Conservation (phyloP, 1,140 invertebrate species). For the Nomia melanderi region DNA sequence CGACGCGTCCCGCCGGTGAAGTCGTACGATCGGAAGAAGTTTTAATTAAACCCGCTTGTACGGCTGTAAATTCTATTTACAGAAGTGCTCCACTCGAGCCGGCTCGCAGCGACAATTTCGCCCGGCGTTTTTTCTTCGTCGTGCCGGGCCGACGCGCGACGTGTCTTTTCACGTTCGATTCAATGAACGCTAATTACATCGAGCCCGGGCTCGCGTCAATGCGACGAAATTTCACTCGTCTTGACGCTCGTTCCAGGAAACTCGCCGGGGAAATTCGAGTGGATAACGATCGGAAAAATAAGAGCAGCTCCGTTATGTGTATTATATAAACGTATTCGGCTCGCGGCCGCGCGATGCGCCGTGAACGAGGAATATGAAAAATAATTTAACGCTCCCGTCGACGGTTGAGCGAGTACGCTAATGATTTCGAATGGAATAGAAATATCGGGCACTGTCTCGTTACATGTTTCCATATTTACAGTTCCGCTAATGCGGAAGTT, state of each 20-base stretch:
- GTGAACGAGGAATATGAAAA: too few relatives aligned
- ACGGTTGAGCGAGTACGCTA: too few relatives aligned
- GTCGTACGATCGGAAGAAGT: constrained; percentile 14
- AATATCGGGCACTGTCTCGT: too few relatives aligned
- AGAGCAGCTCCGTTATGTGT: not conserved
- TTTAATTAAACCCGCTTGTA: constrained; percentile 38
- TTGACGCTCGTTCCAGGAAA: not conserved
- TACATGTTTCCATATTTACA: too few relatives aligned
- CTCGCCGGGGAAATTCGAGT: not conserved
- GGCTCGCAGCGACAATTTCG: not conserved
- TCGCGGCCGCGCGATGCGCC: too few relatives aligned
- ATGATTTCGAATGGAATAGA: too few relatives aligned
- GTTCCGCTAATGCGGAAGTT: too few relatives aligned
- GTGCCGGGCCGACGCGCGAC: not conserved
- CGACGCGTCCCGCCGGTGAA: not conserved
- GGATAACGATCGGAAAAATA: not conserved
- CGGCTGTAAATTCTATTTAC: constrained; percentile 27
- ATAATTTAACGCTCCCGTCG: too few relatives aligned
- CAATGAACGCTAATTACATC: constrained; percentile 33
- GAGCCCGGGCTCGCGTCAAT: not conserved
- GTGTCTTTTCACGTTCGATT: constrained; percentile 1
- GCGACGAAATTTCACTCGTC: constrained; percentile 16
- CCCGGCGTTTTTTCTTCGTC: not conserved
- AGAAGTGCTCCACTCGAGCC: not conserved
- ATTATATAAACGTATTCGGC: not conserved